phyloP scores from a whole-genome alignment of 2,888 invertebrate genomes.

The Athrips mouffetella region DNA sequence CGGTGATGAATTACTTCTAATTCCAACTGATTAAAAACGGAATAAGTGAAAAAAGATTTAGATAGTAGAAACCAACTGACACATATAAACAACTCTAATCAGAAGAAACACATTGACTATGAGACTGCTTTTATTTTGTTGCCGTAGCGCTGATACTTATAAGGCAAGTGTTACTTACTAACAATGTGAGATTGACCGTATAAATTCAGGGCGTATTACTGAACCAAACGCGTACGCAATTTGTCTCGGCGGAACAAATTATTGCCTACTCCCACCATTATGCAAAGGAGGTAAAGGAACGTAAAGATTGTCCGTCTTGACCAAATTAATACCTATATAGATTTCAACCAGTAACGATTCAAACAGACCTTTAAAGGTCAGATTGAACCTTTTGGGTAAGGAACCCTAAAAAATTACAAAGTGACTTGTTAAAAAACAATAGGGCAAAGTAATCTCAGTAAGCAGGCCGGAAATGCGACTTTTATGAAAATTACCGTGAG shows the following conservation, averaged over 20 bases:
- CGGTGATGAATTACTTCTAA: constrained; percentile 36
- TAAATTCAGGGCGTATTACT: constrained; percentile 47
- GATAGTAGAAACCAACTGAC: constrained; percentile 53
- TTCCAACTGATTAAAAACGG: constrained; percentile 56
- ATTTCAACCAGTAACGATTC: no score
- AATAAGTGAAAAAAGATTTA: constrained; percentile 63
- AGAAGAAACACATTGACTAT: no score
- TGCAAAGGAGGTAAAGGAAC: constrained; percentile 52
- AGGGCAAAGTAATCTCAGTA: not conserved
- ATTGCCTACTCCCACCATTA: constrained; percentile 62
- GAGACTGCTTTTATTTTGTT: no score
- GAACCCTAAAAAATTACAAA: no score
- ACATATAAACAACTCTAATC: no score
- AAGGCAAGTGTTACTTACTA: no score
- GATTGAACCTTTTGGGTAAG: no score
- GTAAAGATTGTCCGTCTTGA: constrained; percentile 39
- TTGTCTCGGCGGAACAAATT: constrained; percentile 67
- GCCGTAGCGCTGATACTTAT: no score
- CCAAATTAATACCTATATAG: constrained; percentile 38
- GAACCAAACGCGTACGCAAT: constrained; percentile 65
- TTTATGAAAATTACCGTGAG: constrained; percentile 6
- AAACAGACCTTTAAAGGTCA: no score
- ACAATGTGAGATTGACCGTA: no score
- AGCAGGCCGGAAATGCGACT: constrained; percentile 3
- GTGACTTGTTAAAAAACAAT: constrained; percentile 13